These are phyloP conservation scores for Ceraclea dissimilis DNA, from an alignment of 2,888 invertebrate species.

Conservation along the genomic window DNA sequence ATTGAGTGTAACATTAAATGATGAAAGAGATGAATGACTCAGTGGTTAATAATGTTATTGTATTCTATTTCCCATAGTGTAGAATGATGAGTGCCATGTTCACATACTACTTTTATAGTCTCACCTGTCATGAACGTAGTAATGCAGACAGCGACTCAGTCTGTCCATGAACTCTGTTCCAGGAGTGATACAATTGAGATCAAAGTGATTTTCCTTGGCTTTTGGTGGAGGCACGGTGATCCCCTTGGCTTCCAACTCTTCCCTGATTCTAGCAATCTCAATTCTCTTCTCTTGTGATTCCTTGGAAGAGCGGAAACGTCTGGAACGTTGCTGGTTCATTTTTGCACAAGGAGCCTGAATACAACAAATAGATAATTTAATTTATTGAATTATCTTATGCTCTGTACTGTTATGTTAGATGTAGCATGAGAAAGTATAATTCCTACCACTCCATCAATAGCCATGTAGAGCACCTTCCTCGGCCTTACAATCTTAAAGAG, in stretches of 20 bases:
- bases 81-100: too few species aligned
- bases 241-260: conserved; percentile 65
- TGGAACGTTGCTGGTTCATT: conserved; percentile 98
- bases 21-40: too few species aligned
- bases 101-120: too few species aligned
- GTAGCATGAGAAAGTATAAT: too few species aligned
- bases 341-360: conserved; percentile 93
- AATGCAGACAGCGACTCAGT: conserved; percentile 75
- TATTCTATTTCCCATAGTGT: too few species aligned
- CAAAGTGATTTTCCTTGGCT: conserved; percentile 89
- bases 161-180: conserved; percentile 98
- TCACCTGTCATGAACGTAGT: conserved; percentile 74
- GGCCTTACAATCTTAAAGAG: conserved; percentile 90
- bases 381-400: too few species aligned
- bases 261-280: conserved; percentile 73
- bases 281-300: conserved; percentile 84
- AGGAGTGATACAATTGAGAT: conserved; percentile 98
- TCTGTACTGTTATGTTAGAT: too few species aligned
- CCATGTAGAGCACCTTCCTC: conserved; percentile 93
- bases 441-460: conserved; percentile 94
- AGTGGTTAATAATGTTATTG: too few species aligned
- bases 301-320: conserved; percentile 94
- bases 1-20: too few species aligned
- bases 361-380: too few species aligned
- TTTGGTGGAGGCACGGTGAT: conserved; percentile 78